A percentile compares a stretch with the other conserved stretches of the same genome.
Conservation (phyloP, 1,140 invertebrate species). For the Euschistus heros region DNA sequence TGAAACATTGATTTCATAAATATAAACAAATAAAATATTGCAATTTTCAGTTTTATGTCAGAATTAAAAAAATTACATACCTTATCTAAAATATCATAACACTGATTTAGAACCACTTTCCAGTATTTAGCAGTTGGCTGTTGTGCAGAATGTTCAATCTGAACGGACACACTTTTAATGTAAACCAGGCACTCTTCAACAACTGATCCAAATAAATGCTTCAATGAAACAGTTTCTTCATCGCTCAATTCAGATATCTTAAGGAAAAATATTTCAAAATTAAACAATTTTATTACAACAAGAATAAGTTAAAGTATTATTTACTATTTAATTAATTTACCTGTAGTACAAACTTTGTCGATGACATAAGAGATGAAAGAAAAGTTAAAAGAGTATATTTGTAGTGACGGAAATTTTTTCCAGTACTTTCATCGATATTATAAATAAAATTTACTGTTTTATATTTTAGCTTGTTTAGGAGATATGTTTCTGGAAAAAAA, state of each 20-base stretch:
- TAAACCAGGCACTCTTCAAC: constrained; percentile 55
- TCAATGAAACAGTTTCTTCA: constrained; percentile 39
- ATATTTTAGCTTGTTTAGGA: constrained; percentile 14
- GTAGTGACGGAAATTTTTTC: constrained; percentile 68
- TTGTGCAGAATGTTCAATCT: constrained; percentile 40
- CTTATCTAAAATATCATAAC: constrained; percentile 64
- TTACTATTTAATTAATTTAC: constrained; percentile 26
- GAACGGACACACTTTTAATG: constrained; percentile 50
- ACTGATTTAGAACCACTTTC: constrained; percentile 62
- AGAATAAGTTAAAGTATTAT: no score
- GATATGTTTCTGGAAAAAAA: background rate
- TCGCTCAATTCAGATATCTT: constrained; percentile 38
- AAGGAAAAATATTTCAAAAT: constrained; percentile 8
- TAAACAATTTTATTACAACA: background rate
- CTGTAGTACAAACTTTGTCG: constrained; percentile 54
- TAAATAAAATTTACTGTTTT: constrained; percentile 41
- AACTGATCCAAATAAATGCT: constrained; percentile 49
- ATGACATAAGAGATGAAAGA: constrained; percentile 52
- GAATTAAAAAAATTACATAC: constrained; percentile 32
- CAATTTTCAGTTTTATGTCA: no score
- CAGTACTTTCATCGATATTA: constrained; percentile 49
- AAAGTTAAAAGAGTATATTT: constrained; percentile 66
- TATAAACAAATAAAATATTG: background rate
- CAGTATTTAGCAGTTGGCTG: constrained; percentile 61
- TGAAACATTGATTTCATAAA: background rate